These are phyloP conservation scores for Trichoplusia ni DNA, from an alignment of 1,140 invertebrate genomes.

Conservation along the genomic window DNA sequence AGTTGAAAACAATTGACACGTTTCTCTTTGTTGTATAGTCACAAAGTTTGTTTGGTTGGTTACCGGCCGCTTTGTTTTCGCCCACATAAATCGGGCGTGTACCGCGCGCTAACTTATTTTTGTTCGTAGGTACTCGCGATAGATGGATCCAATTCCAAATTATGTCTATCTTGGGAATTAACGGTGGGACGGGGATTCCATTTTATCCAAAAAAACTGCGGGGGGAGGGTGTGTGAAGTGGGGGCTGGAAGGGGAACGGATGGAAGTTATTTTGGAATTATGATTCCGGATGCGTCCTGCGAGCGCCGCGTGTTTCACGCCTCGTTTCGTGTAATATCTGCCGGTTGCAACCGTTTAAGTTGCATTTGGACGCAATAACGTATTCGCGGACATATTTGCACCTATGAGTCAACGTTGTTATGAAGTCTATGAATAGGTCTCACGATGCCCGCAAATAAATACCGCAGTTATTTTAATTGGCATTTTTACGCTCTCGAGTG, in stretches of 20 bases:
- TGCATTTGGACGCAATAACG: conserved; percentile 59
- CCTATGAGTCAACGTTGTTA: conserved; percentile 14
- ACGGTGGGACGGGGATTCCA: conserved; percentile 77
- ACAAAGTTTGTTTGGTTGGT: background rate
- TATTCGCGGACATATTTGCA: conserved; percentile 61
- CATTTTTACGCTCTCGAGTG: conserved; percentile 3
- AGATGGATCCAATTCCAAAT: conserved; percentile 83
- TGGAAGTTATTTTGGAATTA: conserved; percentile 81
- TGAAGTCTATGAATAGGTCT: conserved; percentile 8
- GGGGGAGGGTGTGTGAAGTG: conserved; percentile 48
- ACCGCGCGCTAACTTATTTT: conserved; percentile 74
- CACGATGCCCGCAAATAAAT: background rate
- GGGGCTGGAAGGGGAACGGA: conserved; percentile 50
- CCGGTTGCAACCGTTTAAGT: conserved; percentile 67
- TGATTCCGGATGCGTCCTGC: conserved; percentile 79
- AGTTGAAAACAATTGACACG: conserved; percentile 6
- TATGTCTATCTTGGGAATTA: conserved; percentile 83
- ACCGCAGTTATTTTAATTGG: background rate
- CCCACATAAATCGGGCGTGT: conserved; percentile 67
- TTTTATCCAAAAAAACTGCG: conserved; percentile 77
- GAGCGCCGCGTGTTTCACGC: conserved; percentile 76
- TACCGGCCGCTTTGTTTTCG: conserved; percentile 58
- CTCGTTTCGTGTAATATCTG: conserved; percentile 76
- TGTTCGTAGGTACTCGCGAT: conserved; percentile 75
- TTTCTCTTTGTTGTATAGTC: background rate